Evolutionary conservation across 2,797 vertebrate species (phyloP).

Genomic region (Etheostoma perlongum): DNA sequence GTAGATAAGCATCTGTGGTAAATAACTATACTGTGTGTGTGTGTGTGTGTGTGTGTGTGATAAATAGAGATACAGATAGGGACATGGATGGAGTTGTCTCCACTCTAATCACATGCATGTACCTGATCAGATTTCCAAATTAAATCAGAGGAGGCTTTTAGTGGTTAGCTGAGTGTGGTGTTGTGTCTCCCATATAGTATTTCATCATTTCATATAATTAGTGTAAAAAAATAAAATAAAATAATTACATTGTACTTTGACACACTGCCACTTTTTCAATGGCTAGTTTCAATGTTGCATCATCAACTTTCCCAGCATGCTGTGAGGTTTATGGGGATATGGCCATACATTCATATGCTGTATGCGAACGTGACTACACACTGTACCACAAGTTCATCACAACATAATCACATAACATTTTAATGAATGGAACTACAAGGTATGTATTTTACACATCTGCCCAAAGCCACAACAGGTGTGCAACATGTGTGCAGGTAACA

Average conservation of each 20-base stretch:
- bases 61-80: constrained; percentile 21
- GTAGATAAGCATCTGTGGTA: constrained; percentile 45
- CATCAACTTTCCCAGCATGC: no score
- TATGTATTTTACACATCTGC: neutral
- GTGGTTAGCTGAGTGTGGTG: constrained; percentile 7
- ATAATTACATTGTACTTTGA: no score
- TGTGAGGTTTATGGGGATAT: no score
- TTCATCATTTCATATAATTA: constrained; percentile 34
- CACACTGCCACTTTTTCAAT: no score
- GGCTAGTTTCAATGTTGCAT: no score
- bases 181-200: constrained; percentile 31
- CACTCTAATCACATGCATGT: constrained; percentile 29
- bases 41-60: constrained; percentile 20
- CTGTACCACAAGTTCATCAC: neutral
- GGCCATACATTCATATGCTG: no score
- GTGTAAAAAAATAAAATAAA: constrained; percentile 1
- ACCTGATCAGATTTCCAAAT: constrained; percentile 50
- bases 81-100: constrained; percentile 23
- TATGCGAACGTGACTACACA: no score
- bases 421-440: neutral
- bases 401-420: neutral
- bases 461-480: neutral
- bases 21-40: constrained; percentile 43
- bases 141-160: constrained; percentile 34
- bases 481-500: neutral